Conservation (phyloP, 2,113 vertebrate genomes). For the Marmota flaviventris region DNA sequence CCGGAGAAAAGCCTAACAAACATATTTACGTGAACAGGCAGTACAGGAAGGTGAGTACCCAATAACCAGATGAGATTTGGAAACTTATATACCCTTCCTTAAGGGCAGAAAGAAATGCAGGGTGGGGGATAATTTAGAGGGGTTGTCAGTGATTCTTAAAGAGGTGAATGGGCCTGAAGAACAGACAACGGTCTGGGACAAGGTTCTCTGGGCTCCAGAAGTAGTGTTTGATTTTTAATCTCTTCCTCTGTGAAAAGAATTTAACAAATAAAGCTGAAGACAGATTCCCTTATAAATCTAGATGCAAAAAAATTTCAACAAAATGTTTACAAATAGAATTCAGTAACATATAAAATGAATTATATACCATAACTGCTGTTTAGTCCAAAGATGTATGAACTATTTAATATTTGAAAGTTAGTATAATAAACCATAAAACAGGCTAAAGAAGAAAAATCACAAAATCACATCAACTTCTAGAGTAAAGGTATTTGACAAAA, state of each 20-base stretch:
- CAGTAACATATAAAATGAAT: neutral
- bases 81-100: neutral
- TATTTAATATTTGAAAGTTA: neutral
- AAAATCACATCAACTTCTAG: neutral
- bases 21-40: neutral
- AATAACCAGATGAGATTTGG: neutral
- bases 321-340: neutral
- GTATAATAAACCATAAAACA: neutral
- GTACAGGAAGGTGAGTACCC: neutral
- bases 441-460: neutral
- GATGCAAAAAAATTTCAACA: neutral
- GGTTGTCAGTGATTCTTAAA: neutral
- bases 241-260: neutral
- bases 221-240: neutral
- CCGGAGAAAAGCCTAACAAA: neutral
- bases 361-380: neutral
- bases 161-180: neutral
- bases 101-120: neutral
- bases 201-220: neutral
- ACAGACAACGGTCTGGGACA: neutral
- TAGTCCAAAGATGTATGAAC: neutral
- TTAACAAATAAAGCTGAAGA: neutral
- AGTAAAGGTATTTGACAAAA: neutral
- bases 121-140: neutral
- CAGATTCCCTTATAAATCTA: neutral